phyloP scores from a whole-genome alignment of 2,113 vertebrate genomes.

The Shinisaurus crocodilurus region DNA sequence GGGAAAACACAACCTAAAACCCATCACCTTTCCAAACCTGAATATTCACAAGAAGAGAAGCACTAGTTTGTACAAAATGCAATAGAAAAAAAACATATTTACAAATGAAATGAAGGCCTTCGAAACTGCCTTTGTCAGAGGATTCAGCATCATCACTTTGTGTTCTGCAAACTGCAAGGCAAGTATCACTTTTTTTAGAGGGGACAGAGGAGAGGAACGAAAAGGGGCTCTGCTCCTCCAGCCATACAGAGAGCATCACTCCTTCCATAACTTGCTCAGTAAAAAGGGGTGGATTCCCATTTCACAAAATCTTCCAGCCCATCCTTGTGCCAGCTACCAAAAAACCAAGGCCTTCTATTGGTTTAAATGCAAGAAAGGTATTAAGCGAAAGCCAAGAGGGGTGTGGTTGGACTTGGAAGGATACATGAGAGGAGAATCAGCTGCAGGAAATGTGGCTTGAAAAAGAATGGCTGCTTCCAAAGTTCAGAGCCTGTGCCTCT shows the following conservation, averaged over 20 bases:
- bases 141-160: slow-evolving; percentile 69
- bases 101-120: slow-evolving; percentile 83
- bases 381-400: slow-evolving; percentile 73
- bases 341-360: slow-evolving; percentile 77
- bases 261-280: slow-evolving; percentile 66
- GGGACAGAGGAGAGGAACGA: slow-evolving; percentile 74
- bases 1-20: slow-evolving; percentile 75
- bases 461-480: slow-evolving; percentile 68
- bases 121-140: slow-evolving; percentile 68
- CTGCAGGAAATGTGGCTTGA: slow-evolving; percentile 67
- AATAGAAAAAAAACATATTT: slow-evolving; percentile 85
- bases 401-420: slow-evolving; percentile 37
- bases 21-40: slow-evolving; percentile 76
- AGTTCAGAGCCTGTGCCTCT: slow-evolving; percentile 68
- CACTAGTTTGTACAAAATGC: slow-evolving; percentile 83
- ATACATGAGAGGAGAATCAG: slow-evolving; percentile 49
- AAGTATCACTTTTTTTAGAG: slow-evolving; percentile 73
- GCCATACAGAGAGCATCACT: slow-evolving; percentile 46
- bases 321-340: slow-evolving; percentile 68
- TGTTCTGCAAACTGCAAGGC: slow-evolving; percentile 79
- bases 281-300: slow-evolving; percentile 62
- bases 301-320: slow-evolving; percentile 70
- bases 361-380: slow-evolving; percentile 74
- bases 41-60: slow-evolving; percentile 83
- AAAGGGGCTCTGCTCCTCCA: slow-evolving; percentile 46